Evolutionary conservation across 2,888 invertebrate genomes (phyloP).

Genomic region (Ctenicera cuprea): DNA sequence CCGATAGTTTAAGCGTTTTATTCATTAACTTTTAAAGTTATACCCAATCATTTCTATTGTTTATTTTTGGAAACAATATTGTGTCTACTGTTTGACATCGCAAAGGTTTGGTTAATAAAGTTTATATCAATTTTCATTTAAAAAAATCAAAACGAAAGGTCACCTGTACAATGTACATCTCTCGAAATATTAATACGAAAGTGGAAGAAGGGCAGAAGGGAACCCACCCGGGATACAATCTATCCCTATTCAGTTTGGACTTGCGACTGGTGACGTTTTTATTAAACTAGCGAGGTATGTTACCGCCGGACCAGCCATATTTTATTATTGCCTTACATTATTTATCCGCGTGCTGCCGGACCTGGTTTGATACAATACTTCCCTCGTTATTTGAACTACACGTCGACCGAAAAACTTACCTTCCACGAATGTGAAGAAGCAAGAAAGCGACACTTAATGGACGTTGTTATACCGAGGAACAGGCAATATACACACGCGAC

Average conservation of each 20-base stretch:
- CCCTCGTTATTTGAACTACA: slow-evolving; percentile 29
- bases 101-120: too few species aligned
- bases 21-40: too few species aligned
- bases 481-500: slow-evolving; percentile 58
- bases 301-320: slow-evolving; percentile 63
- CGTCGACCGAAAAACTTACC: slow-evolving; percentile 35
- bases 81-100: too few species aligned
- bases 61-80: too few species aligned
- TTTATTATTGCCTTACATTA: slow-evolving; percentile 71
- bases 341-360: slow-evolving; percentile 66
- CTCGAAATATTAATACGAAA: slow-evolving; percentile 55
- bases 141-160: slow-evolving; percentile 26
- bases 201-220: slow-evolving; percentile 39
- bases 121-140: too few species aligned
- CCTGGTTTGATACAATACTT: slow-evolving; percentile 61
- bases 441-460: slow-evolving; percentile 41
- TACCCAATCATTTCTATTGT: too few species aligned
- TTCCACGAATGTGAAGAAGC: slow-evolving; percentile 20
- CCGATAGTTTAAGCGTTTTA: too few species aligned
- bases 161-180: slow-evolving; percentile 36
- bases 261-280: slow-evolving; percentile 66
- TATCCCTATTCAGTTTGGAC: slow-evolving; percentile 58
- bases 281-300: slow-evolving; percentile 68
- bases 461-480: slow-evolving; percentile 39
- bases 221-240: slow-evolving; percentile 49